Conservation (phyloP, 2,113 vertebrate species). For the Tapirus terrestris region DNA sequence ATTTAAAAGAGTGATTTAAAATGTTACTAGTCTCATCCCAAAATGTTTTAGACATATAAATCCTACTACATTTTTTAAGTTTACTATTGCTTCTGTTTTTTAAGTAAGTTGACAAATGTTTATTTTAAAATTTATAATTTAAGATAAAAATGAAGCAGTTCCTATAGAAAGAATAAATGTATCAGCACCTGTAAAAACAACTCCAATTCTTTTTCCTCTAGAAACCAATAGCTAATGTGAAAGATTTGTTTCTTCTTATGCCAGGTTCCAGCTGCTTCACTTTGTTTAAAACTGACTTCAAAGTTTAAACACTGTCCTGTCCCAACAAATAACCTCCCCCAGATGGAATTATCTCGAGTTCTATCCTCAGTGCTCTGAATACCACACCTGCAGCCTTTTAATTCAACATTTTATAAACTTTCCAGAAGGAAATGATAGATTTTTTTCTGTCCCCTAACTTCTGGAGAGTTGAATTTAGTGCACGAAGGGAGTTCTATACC, state of each 20-base stretch:
- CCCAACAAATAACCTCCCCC: slow-evolving; percentile 86
- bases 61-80: slow-evolving; percentile 37
- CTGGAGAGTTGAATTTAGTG: not conserved
- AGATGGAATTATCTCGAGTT: slow-evolving; percentile 82
- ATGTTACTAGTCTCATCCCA: slow-evolving; percentile 31
- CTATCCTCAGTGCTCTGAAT: slow-evolving; percentile 68
- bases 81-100: slow-evolving; percentile 61
- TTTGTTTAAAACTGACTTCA: slow-evolving; percentile 88
- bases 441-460: slow-evolving; percentile 44
- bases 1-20: slow-evolving; percentile 54
- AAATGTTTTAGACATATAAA: slow-evolving; percentile 48
- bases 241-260: slow-evolving; percentile 85
- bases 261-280: slow-evolving; percentile 87
- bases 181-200: slow-evolving; percentile 81
- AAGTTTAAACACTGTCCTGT: slow-evolving; percentile 85
- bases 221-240: slow-evolving; percentile 80
- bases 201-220: slow-evolving; percentile 75
- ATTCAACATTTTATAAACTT: slow-evolving; percentile 78
- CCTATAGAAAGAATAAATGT: slow-evolving; percentile 80
- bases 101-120: slow-evolving; percentile 71
- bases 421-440: slow-evolving; percentile 58
- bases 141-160: slow-evolving; percentile 71
- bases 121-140: slow-evolving; percentile 71
- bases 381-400: slow-evolving; percentile 84
- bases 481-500: not conserved